Conservation (phyloP, 2,113 vertebrate genomes). For the Condylura cristata region DNA sequence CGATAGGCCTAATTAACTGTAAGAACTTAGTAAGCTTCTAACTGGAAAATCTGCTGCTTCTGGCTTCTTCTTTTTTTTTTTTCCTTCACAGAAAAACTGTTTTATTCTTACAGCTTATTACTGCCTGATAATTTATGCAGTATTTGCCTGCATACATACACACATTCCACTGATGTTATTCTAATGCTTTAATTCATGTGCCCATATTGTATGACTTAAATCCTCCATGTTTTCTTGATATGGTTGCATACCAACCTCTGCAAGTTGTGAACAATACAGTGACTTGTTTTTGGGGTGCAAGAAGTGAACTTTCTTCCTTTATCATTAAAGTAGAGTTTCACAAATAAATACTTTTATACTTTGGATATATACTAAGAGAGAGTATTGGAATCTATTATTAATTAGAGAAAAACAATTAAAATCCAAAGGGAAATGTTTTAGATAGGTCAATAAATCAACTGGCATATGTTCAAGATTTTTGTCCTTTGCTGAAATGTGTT, state of each 20-base stretch:
- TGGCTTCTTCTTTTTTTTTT: conserved; percentile 9
- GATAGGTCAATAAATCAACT: neutral
- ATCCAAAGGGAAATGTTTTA: conserved; percentile 18
- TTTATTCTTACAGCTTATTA: conserved; percentile 60
- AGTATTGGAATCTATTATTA: neutral
- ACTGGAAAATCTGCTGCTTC: conserved; percentile 58
- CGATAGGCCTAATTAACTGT: conserved; percentile 63
- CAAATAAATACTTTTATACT: neutral
- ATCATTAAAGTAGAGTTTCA: neutral
- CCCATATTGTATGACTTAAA: conserved; percentile 58
- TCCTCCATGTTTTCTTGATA: neutral
- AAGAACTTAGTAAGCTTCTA: conserved; percentile 57
- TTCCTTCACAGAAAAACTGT: conserved; percentile 10
- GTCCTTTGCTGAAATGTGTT: neutral
- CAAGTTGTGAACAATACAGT: conserved; percentile 41
- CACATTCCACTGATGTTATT: conserved; percentile 62
- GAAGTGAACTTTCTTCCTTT: conserved; percentile 6
- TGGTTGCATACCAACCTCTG: conserved; percentile 72
- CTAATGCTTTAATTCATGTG: conserved; percentile 53
- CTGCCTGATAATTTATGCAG: conserved; percentile 56
- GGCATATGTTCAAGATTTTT: neutral
- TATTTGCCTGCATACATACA: conserved; percentile 51
- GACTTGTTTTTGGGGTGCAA: conserved; percentile 33
- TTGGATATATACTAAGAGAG: conserved; percentile 18
- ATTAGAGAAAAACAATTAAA: conserved; percentile 9